These are phyloP conservation scores for Colius striatus DNA, from an alignment of 2,113 vertebrate genomes.

Conservation along the genomic window DNA sequence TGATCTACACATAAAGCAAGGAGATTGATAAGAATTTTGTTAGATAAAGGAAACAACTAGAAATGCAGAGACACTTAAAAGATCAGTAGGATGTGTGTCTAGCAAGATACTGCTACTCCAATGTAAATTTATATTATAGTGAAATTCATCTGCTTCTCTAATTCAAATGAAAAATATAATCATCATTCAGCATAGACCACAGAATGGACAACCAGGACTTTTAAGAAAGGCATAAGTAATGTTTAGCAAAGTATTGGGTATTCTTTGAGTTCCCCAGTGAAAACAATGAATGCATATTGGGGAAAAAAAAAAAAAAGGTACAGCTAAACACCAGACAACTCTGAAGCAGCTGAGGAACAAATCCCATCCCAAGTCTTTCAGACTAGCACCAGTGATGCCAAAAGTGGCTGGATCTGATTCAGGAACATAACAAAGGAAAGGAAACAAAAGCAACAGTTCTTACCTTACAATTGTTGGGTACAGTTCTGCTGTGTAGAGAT, in stretches of 20 bases:
- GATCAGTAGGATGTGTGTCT: not conserved
- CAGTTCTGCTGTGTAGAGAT: constrained; percentile 92
- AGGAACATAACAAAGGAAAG: not conserved
- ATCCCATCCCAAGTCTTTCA: not conserved
- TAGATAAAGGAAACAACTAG: not conserved
- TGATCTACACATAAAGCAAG: constrained; percentile 74
- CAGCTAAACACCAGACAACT: not conserved
- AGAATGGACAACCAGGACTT: not conserved
- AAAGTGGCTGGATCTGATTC: not conserved
- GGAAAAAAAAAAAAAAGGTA: not conserved
- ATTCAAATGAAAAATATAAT: not conserved
- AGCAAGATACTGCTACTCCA: not conserved
- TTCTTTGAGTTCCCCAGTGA: not conserved
- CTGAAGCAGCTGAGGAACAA: not conserved
- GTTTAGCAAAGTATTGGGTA: not conserved
- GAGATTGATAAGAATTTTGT: not conserved
- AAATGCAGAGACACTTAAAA: not conserved
- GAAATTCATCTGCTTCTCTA: not conserved
- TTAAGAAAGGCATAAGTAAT: not conserved
- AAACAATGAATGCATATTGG: not conserved
- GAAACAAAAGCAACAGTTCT: constrained; percentile 26
- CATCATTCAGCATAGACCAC: not conserved
- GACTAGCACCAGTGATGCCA: not conserved
- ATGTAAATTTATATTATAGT: not conserved
- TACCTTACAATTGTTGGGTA: constrained; percentile 93